Conservation (phyloP, 2,113 vertebrate species). For the Chitala chitala region DNA sequence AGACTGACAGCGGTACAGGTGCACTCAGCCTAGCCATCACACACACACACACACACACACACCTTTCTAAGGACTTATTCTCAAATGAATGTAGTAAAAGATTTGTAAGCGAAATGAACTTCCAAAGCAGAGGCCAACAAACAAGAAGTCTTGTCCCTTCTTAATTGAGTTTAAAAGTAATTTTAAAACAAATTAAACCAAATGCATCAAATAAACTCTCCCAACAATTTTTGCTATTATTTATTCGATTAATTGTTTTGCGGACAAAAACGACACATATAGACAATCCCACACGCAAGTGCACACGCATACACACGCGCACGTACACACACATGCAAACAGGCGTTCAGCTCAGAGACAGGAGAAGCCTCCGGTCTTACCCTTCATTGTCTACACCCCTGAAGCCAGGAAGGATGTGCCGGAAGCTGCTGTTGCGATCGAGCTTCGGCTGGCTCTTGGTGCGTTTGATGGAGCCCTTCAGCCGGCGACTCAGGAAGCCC, state of each 20-base stretch:
- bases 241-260: too few relatives aligned
- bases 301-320: not conserved
- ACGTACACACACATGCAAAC: not conserved
- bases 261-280: not conserved
- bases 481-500: constrained; percentile 83
- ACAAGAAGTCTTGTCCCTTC: too few relatives aligned
- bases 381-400: constrained; percentile 91
- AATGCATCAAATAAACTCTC: too few relatives aligned
- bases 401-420: constrained; percentile 92
- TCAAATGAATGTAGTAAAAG: not conserved
- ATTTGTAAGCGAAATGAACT: too few relatives aligned
- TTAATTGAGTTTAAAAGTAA: too few relatives aligned
- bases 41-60: constrained; percentile 17
- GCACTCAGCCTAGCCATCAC: not conserved
- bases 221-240: too few relatives aligned
- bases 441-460: constrained; percentile 99
- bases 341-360: not conserved
- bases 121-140: too few relatives aligned
- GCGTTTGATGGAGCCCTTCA: constrained; percentile 97
- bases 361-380: constrained; percentile 51
- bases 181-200: too few relatives aligned
- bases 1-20: too few relatives aligned
- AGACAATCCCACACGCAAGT: not conserved
- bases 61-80: not conserved
- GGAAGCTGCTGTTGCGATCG: constrained; percentile 97